Evolutionary conservation across 2,113 vertebrate genomes (phyloP), one percentile per base, ranked within the genome.

Genomic region (Clarias batrachus): DNA sequence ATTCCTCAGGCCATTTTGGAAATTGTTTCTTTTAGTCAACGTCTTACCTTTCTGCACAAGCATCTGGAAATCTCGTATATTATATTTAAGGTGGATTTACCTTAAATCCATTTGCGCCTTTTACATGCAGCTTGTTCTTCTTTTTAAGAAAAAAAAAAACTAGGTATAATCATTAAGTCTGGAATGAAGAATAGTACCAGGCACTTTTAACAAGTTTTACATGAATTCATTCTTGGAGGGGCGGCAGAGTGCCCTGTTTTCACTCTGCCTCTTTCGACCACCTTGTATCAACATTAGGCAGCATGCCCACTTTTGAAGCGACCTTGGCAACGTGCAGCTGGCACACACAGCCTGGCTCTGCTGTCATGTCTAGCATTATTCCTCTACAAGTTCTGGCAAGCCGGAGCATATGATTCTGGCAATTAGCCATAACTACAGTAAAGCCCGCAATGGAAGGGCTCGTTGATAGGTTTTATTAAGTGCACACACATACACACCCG

Each of bases 171-270:
- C n/a, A 87, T 83, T 87, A 73, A 68, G 13, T 83, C n/a, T 83
- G 87, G 48, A 84, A 88, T 48, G 56, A 48, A 66, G 84, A 86
- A 82, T 56, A 37, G 54, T 62, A 59, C 80, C 68, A 83, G 60
- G 12, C 86, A 81, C 27, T 77, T 88, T 89, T 87, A 41, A 84
- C 84, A 82, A 71, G 83, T 89, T 87, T 89, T 81, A 86, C 86
- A 89, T 89, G 86, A 86, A 89, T 87, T 25, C 52, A 70, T 86
- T 86, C 66, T 86, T 89, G 81, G 88, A 87, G 33, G 56, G 37
- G 70, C 33, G 48, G 65, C 77, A 65, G 54, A 84, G 60, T 81
- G 77, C 74, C 62, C 74, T 88, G 83, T 88, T 86, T 90, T 86
- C 76, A 85, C 68, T 71, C 81, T 73, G 77, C 82, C 86, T 87